Evolutionary conservation across 2,888 invertebrate species (phyloP).

Genomic region (Frankliniella fusca): DNA sequence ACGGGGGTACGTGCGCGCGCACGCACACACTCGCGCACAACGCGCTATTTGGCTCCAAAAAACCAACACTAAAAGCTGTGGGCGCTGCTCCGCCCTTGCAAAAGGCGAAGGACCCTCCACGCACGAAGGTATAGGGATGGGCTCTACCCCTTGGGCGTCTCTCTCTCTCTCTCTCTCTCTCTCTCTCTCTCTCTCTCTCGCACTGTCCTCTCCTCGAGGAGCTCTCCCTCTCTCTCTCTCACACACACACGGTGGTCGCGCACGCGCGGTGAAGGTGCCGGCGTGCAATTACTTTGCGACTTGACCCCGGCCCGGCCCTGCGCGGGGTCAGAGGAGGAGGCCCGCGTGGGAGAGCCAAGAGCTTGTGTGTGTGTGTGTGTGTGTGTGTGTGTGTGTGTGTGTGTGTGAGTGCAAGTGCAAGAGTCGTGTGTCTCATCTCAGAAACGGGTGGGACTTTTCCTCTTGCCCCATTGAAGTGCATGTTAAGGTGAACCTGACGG

Average conservation of each 20-base stretch:
- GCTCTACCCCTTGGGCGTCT: too few species aligned
- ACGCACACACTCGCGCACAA: neutral
- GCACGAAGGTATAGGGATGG: neutral
- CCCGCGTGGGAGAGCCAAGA: neutral
- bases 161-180: too few species aligned
- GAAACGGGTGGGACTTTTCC: too few species aligned
- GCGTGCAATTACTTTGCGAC: slow-evolving; percentile 1
- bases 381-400: slow-evolving; percentile 1
- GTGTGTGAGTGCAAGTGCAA: neutral
- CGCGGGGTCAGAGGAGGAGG: neutral
- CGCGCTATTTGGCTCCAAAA: neutral
- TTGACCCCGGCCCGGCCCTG: neutral
- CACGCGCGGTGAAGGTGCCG: neutral
- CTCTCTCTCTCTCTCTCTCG: too few species aligned
- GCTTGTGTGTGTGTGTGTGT: neutral
- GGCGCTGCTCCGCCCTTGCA: too few species aligned
- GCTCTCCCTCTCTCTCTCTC: neutral
- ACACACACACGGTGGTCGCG: neutral
- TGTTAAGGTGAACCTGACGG: too few species aligned
- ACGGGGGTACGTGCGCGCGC: neutral
- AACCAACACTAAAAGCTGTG: neutral
- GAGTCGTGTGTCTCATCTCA: too few species aligned
- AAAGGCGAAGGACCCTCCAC: neutral
- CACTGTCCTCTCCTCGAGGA: too few species aligned
- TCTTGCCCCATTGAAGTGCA: too few species aligned